Conservation (phyloP, 2,888 invertebrate species). For the Eremobia ochroleuca region DNA sequence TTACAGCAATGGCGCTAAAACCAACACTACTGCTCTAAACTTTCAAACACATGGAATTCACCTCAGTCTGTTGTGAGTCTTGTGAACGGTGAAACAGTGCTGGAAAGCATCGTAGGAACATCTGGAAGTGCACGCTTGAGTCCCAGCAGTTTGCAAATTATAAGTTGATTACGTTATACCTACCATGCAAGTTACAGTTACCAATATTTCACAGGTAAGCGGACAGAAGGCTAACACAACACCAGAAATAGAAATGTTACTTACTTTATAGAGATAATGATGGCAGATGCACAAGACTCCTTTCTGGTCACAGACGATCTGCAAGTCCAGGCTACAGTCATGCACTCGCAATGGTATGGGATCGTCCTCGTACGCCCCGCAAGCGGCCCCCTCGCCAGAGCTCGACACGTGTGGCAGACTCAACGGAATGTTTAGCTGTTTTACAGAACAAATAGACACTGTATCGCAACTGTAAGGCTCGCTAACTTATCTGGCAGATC, state of each 20-base stretch:
- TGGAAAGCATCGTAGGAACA: neutral
- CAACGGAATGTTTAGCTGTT: constrained; percentile 96
- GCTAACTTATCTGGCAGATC: neutral
- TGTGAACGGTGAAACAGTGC: neutral
- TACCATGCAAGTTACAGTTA: neutral
- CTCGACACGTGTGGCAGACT: constrained; percentile 93
- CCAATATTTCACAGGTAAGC: neutral
- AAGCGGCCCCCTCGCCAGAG: constrained; percentile 89
- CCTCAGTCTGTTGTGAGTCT: neutral
- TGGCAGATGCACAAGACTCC: constrained; percentile 94
- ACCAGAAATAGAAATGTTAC: constrained; percentile 1
- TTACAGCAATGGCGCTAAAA: neutral
- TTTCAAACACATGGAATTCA: neutral
- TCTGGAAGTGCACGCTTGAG: neutral
- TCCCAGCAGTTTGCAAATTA: neutral
- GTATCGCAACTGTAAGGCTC: neutral
- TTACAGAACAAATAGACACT: neutral
- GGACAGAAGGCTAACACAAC: neutral
- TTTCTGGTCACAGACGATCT: constrained; percentile 94
- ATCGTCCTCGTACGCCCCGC: constrained; percentile 95
- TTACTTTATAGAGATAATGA: constrained; percentile 95
- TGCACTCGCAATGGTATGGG: constrained; percentile 95
- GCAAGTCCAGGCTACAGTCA: constrained; percentile 95
- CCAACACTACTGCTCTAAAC: neutral
- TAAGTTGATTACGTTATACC: neutral